Evolutionary conservation across 1,140 invertebrate genomes (phyloP), one percentile per base, ranked within the genome.

Genomic region (Drosophila kanapiae): DNA sequence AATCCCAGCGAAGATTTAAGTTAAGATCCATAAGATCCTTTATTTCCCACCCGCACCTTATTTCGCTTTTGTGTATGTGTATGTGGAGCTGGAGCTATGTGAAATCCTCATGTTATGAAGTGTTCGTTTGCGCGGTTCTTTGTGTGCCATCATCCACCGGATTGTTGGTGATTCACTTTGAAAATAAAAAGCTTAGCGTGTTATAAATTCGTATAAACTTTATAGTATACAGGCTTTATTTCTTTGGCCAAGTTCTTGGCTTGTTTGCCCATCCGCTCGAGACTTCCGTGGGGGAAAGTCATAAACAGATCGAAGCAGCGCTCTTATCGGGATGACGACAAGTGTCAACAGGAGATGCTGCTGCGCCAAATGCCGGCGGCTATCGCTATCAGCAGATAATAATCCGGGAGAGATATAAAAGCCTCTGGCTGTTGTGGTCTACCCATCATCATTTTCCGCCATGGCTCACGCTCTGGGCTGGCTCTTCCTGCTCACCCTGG

Each of bases 281-380:
- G 43, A 65, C 60, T 75, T 75, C 53, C 59, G 42, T 51, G 35
- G 47, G 53, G 47, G 61, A 69, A 45, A 61, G 38, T 70, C 53
- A 84, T 88, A 88, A 91, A 91, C 70, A 83, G 70, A 74, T 91
- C 86, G 86, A 91, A 90, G 51, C 82, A 85, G 47, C n/a, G 48
- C 23, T 51, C 48, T 63, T 82, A 59, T 67, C 82, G 70, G 67
- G 60, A 77, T 70, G 47, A 81, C 51, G 45, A 33, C 27, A 47
- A 54, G 16, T 18, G 71, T 88, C 62, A 82, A 82, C 65, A 78
- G 9, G 18, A 49, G 29, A 65, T 59, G 78, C 58, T 87, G 84
- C 84, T 87, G 84, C 84, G 84, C 45, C 77, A 87, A 87, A 80
- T 63, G 53, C 63, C 58, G 63, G 18, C 18, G 16, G 40, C 18